Evolutionary conservation across 1,140 invertebrate genomes (phyloP).

Genomic region (Anagrus nilaparvatae): DNA sequence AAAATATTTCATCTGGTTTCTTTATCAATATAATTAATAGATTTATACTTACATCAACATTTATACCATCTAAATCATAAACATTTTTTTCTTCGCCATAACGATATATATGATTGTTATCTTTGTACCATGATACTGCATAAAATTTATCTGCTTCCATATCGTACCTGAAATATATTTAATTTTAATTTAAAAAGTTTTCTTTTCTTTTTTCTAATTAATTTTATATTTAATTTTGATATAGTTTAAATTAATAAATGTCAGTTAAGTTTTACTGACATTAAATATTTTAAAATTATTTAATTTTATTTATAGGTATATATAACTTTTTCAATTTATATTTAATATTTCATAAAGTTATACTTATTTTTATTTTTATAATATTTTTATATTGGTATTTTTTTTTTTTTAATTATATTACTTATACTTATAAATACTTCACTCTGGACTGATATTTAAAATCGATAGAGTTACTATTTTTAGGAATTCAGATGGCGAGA

Average conservation of each 20-base stretch:
- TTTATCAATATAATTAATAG: no score
- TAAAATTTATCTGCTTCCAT: constrained; percentile 56
- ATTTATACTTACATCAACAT: constrained; percentile 63
- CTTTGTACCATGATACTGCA: constrained; percentile 82
- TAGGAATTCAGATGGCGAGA: no score
- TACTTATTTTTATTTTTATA: no score
- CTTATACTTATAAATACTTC: no score
- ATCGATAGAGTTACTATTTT: no score
- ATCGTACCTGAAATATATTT: constrained; percentile 35
- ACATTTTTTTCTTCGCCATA: constrained; percentile 51
- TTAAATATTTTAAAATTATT: neutral
- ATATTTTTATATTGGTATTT: no score
- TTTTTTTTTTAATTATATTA: no score
- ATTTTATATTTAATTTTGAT: neutral
- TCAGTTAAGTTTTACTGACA: no score
- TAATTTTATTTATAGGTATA: neutral
- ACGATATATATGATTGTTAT: constrained; percentile 78
- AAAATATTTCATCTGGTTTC: no score
- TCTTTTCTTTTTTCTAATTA: neutral
- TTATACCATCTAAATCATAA: constrained; percentile 59
- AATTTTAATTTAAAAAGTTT: neutral
- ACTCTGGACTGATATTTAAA: no score
- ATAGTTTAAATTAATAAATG: neutral
- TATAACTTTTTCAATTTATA: no score
- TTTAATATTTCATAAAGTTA: no score